Percentiles rank a stretch among this genome's conserved stretches.
These are phyloP conservation scores for Drosophila funebris DNA, from an alignment of 1,140 invertebrate species.

Conservation along the genomic window DNA sequence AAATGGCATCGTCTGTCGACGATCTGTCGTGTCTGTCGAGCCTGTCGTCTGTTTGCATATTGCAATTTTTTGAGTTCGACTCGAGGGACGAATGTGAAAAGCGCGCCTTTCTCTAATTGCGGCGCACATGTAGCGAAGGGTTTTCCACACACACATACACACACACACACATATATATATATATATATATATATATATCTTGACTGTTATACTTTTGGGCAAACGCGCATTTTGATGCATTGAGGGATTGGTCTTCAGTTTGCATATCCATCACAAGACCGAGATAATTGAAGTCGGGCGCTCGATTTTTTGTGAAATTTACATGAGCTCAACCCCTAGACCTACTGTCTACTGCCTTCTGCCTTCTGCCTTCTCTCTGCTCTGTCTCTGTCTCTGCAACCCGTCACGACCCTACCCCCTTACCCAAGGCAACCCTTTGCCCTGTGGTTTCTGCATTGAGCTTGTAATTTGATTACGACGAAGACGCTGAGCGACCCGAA, in stretches of 20 bases:
- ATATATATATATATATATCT: conserved; percentile 26
- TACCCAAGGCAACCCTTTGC: conserved; percentile 1
- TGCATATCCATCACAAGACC: conserved; percentile 52
- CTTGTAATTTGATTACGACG: conserved; percentile 73
- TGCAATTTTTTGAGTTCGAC: conserved; percentile 50
- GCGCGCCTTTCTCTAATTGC: conserved; percentile 68
- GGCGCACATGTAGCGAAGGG: conserved; percentile 44
- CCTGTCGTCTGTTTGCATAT: conserved; percentile 65
- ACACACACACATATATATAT: conserved; percentile 10
- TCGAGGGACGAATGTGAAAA: conserved; percentile 56
- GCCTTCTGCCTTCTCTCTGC: not conserved
- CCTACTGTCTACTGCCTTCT: no score
- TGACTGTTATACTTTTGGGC: conserved; percentile 25
- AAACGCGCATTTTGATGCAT: conserved; percentile 31
- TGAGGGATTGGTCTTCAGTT: conserved; percentile 51
- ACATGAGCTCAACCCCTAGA: conserved; percentile 48
- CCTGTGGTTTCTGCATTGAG: conserved; percentile 50
- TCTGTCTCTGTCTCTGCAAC: not conserved
- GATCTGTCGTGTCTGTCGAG: not conserved
- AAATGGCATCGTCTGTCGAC: conserved; percentile 60
- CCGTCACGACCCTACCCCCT: conserved; percentile 10
- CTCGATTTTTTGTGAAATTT: conserved; percentile 48
- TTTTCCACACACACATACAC: conserved; percentile 32
- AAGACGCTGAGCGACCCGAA: conserved; percentile 29
- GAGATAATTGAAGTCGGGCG: conserved; percentile 64